Evolutionary conservation across 1,140 invertebrate species (phyloP).

Genomic region (Drosophila sp.): DNA sequence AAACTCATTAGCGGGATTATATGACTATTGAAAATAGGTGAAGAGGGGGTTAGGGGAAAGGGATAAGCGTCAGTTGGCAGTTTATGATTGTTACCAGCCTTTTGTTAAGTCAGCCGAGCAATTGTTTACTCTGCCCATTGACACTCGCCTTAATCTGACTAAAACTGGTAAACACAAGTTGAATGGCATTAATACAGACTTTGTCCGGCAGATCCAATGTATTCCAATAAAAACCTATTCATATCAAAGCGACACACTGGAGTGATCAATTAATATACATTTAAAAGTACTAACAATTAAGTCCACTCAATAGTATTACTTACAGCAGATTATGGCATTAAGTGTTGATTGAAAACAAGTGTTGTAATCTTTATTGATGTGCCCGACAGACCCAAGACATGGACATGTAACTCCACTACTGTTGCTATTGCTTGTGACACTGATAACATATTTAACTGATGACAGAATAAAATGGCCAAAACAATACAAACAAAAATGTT

Average conservation of each 20-base stretch:
- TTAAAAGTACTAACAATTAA: constrained; percentile 27
- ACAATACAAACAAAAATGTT: background rate
- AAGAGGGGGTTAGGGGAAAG: background rate
- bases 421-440: background rate
- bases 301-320: constrained; percentile 10
- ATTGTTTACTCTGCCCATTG: constrained; percentile 30
- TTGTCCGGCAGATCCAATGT: no score
- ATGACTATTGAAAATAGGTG: background rate
- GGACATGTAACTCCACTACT: constrained; percentile 6
- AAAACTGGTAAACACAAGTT: background rate
- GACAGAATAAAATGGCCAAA: background rate
- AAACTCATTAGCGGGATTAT: constrained; percentile 37
- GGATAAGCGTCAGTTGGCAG: constrained; percentile 20
- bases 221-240: background rate
- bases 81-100: constrained; percentile 10
- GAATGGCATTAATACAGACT: background rate
- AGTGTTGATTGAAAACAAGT: constrained; percentile 14
- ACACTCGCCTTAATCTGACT: background rate
- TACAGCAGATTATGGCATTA: constrained; percentile 42
- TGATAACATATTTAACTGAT: constrained; percentile 3
- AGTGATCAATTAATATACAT: constrained; percentile 13
- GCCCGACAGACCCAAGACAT: background rate
- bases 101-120: constrained; percentile 1
- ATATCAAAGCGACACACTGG: background rate
- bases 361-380: constrained; percentile 26